phyloP scores from a whole-genome alignment of 2,888 invertebrate species.

The Dynastes hyllus region DNA sequence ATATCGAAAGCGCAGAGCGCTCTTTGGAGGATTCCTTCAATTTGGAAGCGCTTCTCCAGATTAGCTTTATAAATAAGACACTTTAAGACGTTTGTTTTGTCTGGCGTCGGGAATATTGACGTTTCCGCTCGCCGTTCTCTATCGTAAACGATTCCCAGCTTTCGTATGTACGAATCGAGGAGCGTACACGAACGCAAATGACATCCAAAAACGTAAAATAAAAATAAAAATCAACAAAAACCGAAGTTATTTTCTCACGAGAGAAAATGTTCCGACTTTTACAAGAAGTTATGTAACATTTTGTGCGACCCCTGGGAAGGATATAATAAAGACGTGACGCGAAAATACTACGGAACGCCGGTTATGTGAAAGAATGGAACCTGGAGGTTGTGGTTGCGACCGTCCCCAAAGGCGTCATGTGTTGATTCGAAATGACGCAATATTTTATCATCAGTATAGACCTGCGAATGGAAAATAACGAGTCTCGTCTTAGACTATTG shows the following conservation, averaged over 20 bases:
- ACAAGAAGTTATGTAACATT: conserved; percentile 73
- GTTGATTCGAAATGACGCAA: conserved; percentile 64
- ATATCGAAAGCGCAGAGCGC: conserved; percentile 7
- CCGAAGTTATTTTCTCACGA: conserved; percentile 63
- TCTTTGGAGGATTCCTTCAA: conserved; percentile 39
- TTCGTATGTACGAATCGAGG: conserved; percentile 24
- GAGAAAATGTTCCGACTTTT: conserved; percentile 68
- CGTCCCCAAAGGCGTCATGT: conserved; percentile 66
- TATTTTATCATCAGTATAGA: conserved; percentile 66
- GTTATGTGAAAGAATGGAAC: conserved; percentile 69
- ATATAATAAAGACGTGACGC: conserved; percentile 73
- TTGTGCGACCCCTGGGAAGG: conserved; percentile 70
- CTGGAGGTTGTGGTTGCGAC: conserved; percentile 62
- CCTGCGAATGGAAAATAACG: conserved; percentile 64
- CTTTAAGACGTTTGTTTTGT: conserved; percentile 37
- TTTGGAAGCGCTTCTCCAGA: conserved; percentile 28
- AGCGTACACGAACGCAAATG: conserved; percentile 35
- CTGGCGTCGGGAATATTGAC: conserved; percentile 27
- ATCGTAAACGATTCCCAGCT: conserved; percentile 22
- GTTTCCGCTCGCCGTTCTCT: conserved; percentile 6
- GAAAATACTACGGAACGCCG: conserved; percentile 68
- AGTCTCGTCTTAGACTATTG: conserved; percentile 52
- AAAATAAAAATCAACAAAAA: conserved; percentile 66
- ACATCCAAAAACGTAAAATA: conserved; percentile 49
- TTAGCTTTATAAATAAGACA: conserved; percentile 43